phyloP scores from a whole-genome alignment of 2,113 vertebrate genomes.

The Syrrhaptes paradoxus region DNA sequence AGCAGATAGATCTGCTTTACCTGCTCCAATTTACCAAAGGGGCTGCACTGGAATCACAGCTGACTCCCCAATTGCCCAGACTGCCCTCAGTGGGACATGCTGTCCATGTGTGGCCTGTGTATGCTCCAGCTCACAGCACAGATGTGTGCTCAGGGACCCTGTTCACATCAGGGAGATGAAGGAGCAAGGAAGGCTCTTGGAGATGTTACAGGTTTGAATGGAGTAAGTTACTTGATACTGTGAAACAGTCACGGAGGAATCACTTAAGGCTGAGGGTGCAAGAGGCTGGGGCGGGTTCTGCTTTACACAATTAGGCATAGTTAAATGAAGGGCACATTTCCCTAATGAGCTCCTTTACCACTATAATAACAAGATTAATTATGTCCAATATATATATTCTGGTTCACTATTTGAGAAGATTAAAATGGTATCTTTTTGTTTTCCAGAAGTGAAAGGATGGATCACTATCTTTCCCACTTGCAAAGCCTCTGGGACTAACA shows the following conservation, averaged over 20 bases:
- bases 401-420: neutral
- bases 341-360: neutral
- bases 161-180: rapidly evolving
- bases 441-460: conserved; percentile 3
- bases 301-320: neutral
- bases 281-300: neutral
- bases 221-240: neutral
- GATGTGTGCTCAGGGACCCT: rapidly evolving
- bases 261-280: neutral
- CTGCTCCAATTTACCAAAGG: neutral
- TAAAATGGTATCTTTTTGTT: neutral
- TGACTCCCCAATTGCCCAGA: neutral
- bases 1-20: neutral
- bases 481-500: conserved; percentile 23
- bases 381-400: neutral
- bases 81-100: rapidly evolving
- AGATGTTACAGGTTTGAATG: neutral
- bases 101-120: rapidly evolving
- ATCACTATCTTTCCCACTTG: neutral
- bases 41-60: neutral
- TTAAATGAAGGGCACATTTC: neutral
- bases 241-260: neutral
- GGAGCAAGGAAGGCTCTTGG: neutral
- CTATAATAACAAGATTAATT: neutral
- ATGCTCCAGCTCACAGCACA: rapidly evolving